Conservation (phyloP, 2,888 invertebrate species). For the Athalia rosae region DNA sequence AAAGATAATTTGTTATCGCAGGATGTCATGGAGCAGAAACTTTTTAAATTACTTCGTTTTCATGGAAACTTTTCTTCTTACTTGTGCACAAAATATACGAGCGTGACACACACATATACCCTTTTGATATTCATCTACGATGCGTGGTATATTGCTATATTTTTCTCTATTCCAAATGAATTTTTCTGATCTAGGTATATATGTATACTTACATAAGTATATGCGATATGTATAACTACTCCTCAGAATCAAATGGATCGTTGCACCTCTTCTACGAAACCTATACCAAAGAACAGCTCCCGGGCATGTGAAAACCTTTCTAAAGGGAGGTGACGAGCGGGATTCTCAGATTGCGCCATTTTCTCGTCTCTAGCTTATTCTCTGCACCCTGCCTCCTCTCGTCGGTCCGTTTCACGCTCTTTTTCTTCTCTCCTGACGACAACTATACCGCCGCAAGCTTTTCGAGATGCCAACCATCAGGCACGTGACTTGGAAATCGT, state of each 20-base stretch:
- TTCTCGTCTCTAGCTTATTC: neutral
- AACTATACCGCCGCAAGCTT: constrained; percentile 26
- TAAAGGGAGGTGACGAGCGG: constrained; percentile 3
- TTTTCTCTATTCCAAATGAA: constrained; percentile 14
- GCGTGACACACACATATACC: constrained; percentile 52
- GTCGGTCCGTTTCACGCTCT: neutral
- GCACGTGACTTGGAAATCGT: constrained; percentile 22
- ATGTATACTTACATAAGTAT: no score
- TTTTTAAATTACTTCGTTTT: constrained; percentile 72
- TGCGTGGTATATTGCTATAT: constrained; percentile 46
- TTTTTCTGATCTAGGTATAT: no score
- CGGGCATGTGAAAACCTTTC: neutral
- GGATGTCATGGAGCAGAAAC: constrained; percentile 72
- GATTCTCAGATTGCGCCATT: constrained; percentile 11
- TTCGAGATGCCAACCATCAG: neutral
- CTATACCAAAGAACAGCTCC: constrained; percentile 14
- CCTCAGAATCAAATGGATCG: no score
- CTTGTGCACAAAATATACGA: constrained; percentile 63
- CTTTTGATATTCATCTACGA: constrained; percentile 63
- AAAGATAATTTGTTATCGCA: constrained; percentile 72
- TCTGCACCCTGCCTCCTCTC: neutral
- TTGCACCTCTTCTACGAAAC: neutral
- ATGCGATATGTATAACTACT: no score
- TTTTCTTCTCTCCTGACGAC: constrained; percentile 3
- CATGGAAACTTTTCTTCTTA: constrained; percentile 63